A percentile compares a stretch with the other conserved stretches of the same genome.
Conservation (phyloP, 1,140 invertebrate species). For the Phocides pigmalion region DNA sequence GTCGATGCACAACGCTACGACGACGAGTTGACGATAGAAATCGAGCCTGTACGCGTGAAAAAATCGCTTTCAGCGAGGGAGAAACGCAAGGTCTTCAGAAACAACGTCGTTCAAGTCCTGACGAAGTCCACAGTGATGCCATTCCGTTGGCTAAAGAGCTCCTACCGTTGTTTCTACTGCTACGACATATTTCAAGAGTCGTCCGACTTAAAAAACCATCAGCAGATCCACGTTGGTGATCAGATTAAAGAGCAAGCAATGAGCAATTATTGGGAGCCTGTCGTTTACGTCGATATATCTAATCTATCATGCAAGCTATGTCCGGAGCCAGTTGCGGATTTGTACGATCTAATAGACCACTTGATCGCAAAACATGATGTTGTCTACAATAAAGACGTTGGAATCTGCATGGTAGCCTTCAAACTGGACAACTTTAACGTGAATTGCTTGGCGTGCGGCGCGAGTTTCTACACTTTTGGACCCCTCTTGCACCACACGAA, state of each 20-base stretch:
- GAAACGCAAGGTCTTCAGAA: constrained; percentile 62
- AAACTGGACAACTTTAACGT: constrained; percentile 64
- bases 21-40: constrained; percentile 4
- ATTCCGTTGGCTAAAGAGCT: constrained; percentile 72
- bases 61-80: constrained; percentile 49
- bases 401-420: constrained; percentile 67
- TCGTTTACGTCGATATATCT: constrained; percentile 70
- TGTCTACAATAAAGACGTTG: constrained; percentile 67
- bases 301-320: constrained; percentile 67
- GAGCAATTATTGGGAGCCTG: constrained; percentile 72
- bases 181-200: constrained; percentile 75
- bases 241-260: constrained; percentile 63
- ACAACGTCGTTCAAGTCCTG: constrained; percentile 64
- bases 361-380: constrained; percentile 58
- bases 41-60: constrained; percentile 29
- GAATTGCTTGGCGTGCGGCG: constrained; percentile 62
- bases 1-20: constrained; percentile 8
- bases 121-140: constrained; percentile 72
- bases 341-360: constrained; percentile 71
- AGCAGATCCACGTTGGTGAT: constrained; percentile 53
- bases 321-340: constrained; percentile 51
- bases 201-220: constrained; percentile 62
- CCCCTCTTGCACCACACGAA: constrained; percentile 72
- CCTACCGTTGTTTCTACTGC: constrained; percentile 75
- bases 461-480: constrained; percentile 68